Conservation (phyloP, 1,140 invertebrate genomes). For the Brevipalpus yothersi region DNA sequence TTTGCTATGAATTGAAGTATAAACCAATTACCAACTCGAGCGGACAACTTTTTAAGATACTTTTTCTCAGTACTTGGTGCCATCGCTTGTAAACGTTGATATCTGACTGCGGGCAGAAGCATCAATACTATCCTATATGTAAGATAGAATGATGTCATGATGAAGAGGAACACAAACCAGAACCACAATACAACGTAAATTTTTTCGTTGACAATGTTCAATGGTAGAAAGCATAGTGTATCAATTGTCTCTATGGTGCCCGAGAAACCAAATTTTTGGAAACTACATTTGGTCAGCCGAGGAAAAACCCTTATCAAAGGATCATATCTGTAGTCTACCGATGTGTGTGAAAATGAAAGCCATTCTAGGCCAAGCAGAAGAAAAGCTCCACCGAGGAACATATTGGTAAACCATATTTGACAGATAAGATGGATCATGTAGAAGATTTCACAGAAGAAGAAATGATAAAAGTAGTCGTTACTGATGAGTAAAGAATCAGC, state of each 20-base stretch:
- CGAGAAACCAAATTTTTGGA: slow-evolving; percentile 39
- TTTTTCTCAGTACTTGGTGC: not conserved
- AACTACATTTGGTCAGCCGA: slow-evolving; percentile 64
- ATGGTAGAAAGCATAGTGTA: slow-evolving; percentile 34
- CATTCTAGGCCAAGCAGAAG: slow-evolving; percentile 21
- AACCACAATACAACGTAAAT: slow-evolving; percentile 60
- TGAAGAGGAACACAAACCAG: slow-evolving; percentile 15
- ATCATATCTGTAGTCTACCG: slow-evolving; percentile 30
- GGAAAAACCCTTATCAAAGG: slow-evolving; percentile 50
- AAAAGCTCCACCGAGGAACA: slow-evolving; percentile 23
- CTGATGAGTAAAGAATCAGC: not conserved
- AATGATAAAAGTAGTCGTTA: slow-evolving; percentile 41
- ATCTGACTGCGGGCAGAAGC: not conserved
- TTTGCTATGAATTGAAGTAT: not conserved
- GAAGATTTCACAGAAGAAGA: slow-evolving; percentile 28
- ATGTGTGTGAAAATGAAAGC: slow-evolving; percentile 49
- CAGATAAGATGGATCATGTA: not conserved
- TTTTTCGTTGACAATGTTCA: slow-evolving; percentile 80
- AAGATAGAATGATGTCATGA: slow-evolving; percentile 3
- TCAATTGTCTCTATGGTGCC: slow-evolving; percentile 22
- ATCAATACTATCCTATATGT: not conserved
- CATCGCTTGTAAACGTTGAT: not conserved
- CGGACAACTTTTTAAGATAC: not conserved
- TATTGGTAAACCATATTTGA: slow-evolving; percentile 12
- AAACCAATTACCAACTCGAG: not conserved